These are phyloP conservation scores for Gibbula magus DNA, from an alignment of 2,888 invertebrate genomes.

Conservation along the genomic window DNA sequence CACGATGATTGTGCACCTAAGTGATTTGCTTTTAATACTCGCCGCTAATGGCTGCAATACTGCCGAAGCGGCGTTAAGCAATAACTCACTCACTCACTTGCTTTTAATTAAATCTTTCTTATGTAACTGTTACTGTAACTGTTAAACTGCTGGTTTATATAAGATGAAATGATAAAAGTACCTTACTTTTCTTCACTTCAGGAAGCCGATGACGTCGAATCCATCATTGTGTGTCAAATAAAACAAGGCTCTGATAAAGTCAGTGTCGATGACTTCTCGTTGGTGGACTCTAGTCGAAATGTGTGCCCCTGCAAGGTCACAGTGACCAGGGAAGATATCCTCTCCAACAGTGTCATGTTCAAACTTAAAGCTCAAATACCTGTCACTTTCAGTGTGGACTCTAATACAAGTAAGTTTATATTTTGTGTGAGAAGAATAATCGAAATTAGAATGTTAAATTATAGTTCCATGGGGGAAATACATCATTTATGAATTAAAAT, in stretches of 20 bases:
- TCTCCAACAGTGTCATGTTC: constrained; percentile 1
- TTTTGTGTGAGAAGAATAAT: too few relatives aligned
- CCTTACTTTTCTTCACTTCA: not conserved
- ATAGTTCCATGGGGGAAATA: too few relatives aligned
- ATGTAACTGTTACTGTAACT: too few relatives aligned
- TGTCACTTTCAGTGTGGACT: constrained; percentile 24
- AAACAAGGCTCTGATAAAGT: not conserved
- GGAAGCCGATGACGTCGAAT: not conserved
- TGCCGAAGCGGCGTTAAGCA: too few relatives aligned
- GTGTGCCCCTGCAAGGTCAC: not conserved
- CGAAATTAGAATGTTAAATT: too few relatives aligned
- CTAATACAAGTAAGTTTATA: constrained; percentile 24
- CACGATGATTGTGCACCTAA: too few relatives aligned
- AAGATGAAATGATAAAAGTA: not conserved
- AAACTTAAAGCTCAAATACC: constrained; percentile 25
- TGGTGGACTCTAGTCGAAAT: not conserved
- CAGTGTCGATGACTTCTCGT: not conserved
- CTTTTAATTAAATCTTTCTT: not conserved
- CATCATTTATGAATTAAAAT: too few relatives aligned
- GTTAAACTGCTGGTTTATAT: too few relatives aligned
- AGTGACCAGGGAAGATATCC: not conserved
- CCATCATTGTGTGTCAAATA: constrained; percentile 26
- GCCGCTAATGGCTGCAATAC: too few relatives aligned
- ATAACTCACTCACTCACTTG: not conserved
- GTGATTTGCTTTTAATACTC: not conserved